Percentiles rank a stretch among this genome's conserved stretches.
Conservation (phyloP, 2,113 vertebrate species). For the Etheostoma cragini region DNA sequence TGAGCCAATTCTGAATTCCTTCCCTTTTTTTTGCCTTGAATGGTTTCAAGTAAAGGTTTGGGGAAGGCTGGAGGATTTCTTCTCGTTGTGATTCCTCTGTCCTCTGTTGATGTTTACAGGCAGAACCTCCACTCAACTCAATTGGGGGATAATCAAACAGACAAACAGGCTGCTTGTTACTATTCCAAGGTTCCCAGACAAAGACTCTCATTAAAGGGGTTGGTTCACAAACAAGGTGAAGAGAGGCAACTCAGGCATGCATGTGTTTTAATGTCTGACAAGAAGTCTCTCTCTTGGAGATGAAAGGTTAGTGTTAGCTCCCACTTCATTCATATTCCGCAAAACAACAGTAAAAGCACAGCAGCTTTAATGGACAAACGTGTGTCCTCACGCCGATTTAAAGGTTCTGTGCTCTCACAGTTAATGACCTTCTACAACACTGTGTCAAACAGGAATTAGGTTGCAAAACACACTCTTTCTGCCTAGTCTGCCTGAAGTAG, state of each 20-base stretch:
- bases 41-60: slow-evolving; percentile 56
- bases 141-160: slow-evolving; percentile 77
- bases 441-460: slow-evolving; percentile 55
- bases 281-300: slow-evolving; percentile 49
- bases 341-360: slow-evolving; percentile 41
- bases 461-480: slow-evolving; percentile 35
- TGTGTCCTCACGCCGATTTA: slow-evolving; percentile 55
- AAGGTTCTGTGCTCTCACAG: slow-evolving; percentile 51
- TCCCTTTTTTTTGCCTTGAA: slow-evolving; percentile 39
- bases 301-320: slow-evolving; percentile 68
- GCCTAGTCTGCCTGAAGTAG: slow-evolving; percentile 6
- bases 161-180: slow-evolving; percentile 75
- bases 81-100: slow-evolving; percentile 62
- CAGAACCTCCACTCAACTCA: slow-evolving; percentile 61
- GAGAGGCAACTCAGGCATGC: slow-evolving; percentile 53
- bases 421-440: slow-evolving; percentile 61
- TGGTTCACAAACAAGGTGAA: slow-evolving; percentile 74
- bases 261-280: slow-evolving; percentile 69
- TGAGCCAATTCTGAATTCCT: slow-evolving; percentile 65
- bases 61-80: slow-evolving; percentile 48
- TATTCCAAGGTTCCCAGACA: slow-evolving; percentile 67
- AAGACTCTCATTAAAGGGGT: slow-evolving; percentile 77
- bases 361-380: slow-evolving; percentile 76
- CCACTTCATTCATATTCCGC: slow-evolving; percentile 75
- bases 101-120: slow-evolving; percentile 74